Evolutionary conservation across 2,888 invertebrate species (phyloP), one percentile per base, ranked within the genome.

Genomic region (Urechis unicinctus): DNA sequence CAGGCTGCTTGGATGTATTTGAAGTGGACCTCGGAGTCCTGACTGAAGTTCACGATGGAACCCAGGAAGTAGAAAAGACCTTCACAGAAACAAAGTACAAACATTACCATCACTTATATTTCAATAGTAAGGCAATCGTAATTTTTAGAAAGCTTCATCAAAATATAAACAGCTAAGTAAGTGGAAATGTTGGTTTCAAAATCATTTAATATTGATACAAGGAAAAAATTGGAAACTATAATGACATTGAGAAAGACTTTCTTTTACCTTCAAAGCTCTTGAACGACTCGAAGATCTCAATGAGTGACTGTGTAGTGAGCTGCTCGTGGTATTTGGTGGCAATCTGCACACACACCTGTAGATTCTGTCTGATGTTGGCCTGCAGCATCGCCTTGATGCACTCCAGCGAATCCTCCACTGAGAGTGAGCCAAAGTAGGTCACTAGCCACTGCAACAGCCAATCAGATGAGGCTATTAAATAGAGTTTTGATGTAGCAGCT

Each of bases 1-100:
- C 98, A 98, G 0, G 98, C 98, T 1, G 97, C 94, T 85, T 98
- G 97, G 74, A 98, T 98, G 78, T 99, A 98, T 79, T 99, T 98
- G 81, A 99, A 99, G 77, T 98, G 98, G 26, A 99, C 98, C 80
- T 99, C 98, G 3, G 92, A 85, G 78, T 99, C 98, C 80, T 99
- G 98, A 62, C 95, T 95, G 81, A 96, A 98, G 83, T 99, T 99
- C 24, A 99, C 98, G 77, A 99, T 98, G 1, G 96, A 95, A n/a
- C 98, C 97, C 58, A 99, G 83, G 84, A 99, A 99, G 78, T 98
- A 98, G 82, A 97, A 99, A 42, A 98, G 81, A 36, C 97, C 95
- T n/a, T n/a, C n/a, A n/a, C n/a, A n/a, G n/a, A n/a, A n/a, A n/a
- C n/a, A n/a, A n/a, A n/a, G n/a, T n/a, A n/a, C n/a, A n/a, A n/a